A percentile compares a stretch with the other conserved stretches of the same genome.
These are phyloP conservation scores for Myotis planiceps DNA, from an alignment of 2,797 vertebrate species.

Conservation along the genomic window DNA sequence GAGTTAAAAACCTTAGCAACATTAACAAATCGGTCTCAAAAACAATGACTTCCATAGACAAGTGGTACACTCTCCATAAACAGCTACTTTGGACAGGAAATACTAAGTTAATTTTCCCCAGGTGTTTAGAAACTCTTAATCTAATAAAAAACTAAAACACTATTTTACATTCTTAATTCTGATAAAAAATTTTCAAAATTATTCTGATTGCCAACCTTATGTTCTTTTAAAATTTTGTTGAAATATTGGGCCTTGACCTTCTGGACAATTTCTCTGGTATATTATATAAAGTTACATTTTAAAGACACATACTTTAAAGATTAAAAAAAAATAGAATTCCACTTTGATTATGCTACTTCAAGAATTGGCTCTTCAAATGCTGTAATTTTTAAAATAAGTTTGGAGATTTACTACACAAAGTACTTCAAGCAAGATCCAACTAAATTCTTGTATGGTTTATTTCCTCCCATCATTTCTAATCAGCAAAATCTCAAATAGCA, in stretches of 20 bases:
- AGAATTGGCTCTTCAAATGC: conserved; percentile 42
- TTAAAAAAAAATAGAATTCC: conserved; percentile 35
- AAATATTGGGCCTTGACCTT: conserved; percentile 20
- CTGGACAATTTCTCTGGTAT: conserved; percentile 16
- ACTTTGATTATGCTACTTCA: conserved; percentile 52
- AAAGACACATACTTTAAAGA: conserved; percentile 20
- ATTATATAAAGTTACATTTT: conserved; percentile 38
- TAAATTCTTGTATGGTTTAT: conserved; percentile 45
- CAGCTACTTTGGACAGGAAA: conserved; percentile 37
- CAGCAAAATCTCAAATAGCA: conserved; percentile 28
- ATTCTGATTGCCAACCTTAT: neutral
- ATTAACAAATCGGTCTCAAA: conserved; percentile 16
- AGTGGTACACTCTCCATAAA: neutral
- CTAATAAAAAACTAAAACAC: conserved; percentile 11
- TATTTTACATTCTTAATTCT: conserved; percentile 27
- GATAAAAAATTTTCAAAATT: conserved; percentile 25
- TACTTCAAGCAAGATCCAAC: conserved; percentile 53
- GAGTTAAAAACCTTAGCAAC: conserved; percentile 34
- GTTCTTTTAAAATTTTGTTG: conserved; percentile 24
- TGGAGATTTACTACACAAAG: conserved; percentile 23
- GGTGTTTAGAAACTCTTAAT: conserved; percentile 31
- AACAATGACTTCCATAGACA: conserved; percentile 20
- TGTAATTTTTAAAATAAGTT: neutral
- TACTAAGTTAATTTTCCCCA: conserved; percentile 11
- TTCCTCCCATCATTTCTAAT: conserved; percentile 38